These are phyloP conservation scores for Mastomys natalensis DNA, from an alignment of 2,113 vertebrate genomes.

Conservation along the genomic window DNA sequence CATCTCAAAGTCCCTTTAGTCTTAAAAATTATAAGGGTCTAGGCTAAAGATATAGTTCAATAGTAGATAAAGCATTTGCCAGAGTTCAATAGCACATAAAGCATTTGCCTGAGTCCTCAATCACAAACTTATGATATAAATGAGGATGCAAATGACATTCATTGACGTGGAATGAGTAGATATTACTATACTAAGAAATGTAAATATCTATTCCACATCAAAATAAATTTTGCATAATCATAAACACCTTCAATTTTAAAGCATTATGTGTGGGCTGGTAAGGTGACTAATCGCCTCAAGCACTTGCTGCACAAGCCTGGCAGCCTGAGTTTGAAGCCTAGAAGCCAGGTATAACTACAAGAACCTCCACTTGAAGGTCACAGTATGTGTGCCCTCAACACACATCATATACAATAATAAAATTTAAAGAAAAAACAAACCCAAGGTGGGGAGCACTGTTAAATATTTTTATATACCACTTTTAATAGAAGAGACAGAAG, in stretches of 20 bases:
- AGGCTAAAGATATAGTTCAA: background rate
- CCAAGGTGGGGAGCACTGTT: background rate
- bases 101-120: background rate
- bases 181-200: background rate
- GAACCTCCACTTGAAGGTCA: background rate
- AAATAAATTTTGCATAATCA: background rate
- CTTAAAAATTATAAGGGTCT: constrained; percentile 22
- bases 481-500: background rate
- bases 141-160: background rate
- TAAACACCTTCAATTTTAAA: background rate
- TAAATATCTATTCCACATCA: background rate
- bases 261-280: background rate
- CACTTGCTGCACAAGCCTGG: background rate
- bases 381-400: background rate
- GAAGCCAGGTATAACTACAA: background rate
- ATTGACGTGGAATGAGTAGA: background rate
- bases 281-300: background rate
- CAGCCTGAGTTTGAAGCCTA: background rate
- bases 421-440: no score
- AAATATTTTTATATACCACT: background rate
- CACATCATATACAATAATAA: background rate
- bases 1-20: background rate
- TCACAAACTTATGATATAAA: background rate
- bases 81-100: background rate
- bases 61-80: background rate